A percentile compares a stretch with the other conserved stretches of the same genome.
phyloP scores from a whole-genome alignment of 2,797 vertebrate species.

The Mareca penelope region DNA sequence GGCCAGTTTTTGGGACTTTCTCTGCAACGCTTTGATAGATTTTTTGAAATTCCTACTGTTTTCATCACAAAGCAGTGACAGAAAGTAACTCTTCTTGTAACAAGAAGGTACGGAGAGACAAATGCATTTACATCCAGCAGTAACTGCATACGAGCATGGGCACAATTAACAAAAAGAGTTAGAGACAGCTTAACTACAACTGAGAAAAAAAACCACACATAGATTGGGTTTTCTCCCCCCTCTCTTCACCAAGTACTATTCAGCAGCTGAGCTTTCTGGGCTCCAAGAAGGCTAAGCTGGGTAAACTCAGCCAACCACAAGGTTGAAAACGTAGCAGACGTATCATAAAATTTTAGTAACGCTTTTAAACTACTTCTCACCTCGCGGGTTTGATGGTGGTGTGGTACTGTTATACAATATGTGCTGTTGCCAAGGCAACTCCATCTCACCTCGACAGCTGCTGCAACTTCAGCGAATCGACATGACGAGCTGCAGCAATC shows the following conservation, averaged over 20 bases:
- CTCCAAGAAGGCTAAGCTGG: constrained; percentile 15
- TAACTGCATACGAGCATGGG: background rate
- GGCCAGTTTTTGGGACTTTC: background rate
- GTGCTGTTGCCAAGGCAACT: constrained; percentile 63
- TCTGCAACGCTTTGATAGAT: background rate
- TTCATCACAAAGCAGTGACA: background rate
- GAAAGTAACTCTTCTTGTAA: background rate
- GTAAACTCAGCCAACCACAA: constrained; percentile 55
- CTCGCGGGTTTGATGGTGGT: constrained; percentile 57
- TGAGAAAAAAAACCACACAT: background rate
- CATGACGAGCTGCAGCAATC: background rate
- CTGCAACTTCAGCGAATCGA: constrained; percentile 19
- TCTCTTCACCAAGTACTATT: background rate
- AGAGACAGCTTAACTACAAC: background rate
- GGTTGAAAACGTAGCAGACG: constrained; percentile 57
- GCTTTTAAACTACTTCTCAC: constrained; percentile 72
- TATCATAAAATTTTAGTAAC: constrained; percentile 64
- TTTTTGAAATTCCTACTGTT: background rate
- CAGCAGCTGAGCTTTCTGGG: constrained; percentile 30
- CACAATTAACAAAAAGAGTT: background rate
- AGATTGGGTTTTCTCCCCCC: background rate
- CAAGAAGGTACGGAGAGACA: background rate
- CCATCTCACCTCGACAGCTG: constrained; percentile 69
- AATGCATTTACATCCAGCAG: background rate
- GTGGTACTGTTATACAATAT: constrained; percentile 63